Base-by-base conservation (phyloP, 1,140 invertebrate species). In the Cotesia typhae region DNA sequence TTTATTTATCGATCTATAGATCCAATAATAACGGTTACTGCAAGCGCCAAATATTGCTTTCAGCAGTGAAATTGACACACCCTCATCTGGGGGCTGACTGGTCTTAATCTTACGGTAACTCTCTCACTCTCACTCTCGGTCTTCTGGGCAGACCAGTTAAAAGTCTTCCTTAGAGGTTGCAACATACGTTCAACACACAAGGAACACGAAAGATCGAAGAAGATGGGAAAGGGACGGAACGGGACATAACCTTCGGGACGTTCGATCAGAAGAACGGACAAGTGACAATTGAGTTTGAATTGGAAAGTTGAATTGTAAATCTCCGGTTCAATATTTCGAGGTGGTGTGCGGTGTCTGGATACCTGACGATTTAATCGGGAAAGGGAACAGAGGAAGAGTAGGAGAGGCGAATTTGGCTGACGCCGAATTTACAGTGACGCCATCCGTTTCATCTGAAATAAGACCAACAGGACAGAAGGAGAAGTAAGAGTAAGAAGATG, bases 401-500 rank as follows among this genome's bases (percentile, higher is more conserved):
- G 10, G 41, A 47, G 41, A 47, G 41, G 10, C 6, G 10, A 9
- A 47, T 47, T 47, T 47, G 41, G 61, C 61, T 64, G 61, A 64
- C 61, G 61, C 69, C 69, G 69, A 64, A 70, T 70, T 63, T 70
- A 41, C 60, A 70, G 60, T 70, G 69, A 70, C 69, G 69, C 60
- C 41, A 63, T 37, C 41, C 41, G 5, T 28, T 28, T 28, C 6
- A 7, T 47, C 7, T 47, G 41, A 47, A 47, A 47, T 6, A 47
- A 47, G 41, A 47, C 6, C 41, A 47, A 47, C 6, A 47, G 14
- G 41, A 55, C 28, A 41, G 35, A 37, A 20, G 17, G 41, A 51
- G 28, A 28, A 52, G 12, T 12, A 47, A 70, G 20, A 61, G 60
- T 28, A 28, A 28, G 28, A 28, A 70, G 20, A 51, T 7, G 36